Evolutionary conservation across 2,888 invertebrate genomes (phyloP).

Genomic region (Dione juno): DNA sequence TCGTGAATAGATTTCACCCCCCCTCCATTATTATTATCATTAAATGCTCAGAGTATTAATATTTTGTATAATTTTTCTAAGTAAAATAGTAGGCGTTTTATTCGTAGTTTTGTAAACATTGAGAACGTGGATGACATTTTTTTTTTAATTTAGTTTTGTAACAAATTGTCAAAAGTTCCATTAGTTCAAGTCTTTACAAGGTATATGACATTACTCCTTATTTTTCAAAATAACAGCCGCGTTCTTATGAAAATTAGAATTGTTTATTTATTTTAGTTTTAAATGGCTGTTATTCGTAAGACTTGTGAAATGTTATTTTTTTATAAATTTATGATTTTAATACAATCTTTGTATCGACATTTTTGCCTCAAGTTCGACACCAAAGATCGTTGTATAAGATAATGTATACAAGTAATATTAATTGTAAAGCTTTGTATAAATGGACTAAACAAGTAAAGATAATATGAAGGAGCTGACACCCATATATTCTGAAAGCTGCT

Average conservation of each 20-base stretch:
- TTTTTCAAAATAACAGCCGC: conserved; percentile 26
- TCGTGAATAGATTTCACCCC: neutral
- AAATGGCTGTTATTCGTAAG: conserved; percentile 33
- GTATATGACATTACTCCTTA: neutral
- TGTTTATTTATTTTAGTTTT: conserved; percentile 35
- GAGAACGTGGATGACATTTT: conserved; percentile 19
- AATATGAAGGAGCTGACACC: neutral
- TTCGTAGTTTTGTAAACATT: conserved; percentile 5
- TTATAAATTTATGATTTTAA: conserved; percentile 27
- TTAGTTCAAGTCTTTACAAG: conserved; percentile 2
- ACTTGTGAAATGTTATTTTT: conserved; percentile 26
- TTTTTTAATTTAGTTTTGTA: conserved; percentile 1
- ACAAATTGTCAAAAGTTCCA: conserved; percentile 20
- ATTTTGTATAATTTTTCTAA: conserved; percentile 35
- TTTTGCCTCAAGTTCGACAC: conserved; percentile 62
- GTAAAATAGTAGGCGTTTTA: conserved; percentile 3
- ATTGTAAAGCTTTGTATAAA: conserved; percentile 53
- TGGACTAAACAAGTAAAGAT: conserved; percentile 19
- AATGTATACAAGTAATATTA: conserved; percentile 56
- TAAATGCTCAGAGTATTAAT: conserved; percentile 44
- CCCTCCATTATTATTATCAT: neutral
- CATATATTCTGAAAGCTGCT: conserved; percentile 8
- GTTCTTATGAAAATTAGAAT: conserved; percentile 24
- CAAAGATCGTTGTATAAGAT: conserved; percentile 70
- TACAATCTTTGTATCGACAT: conserved; percentile 29